Base-by-base conservation (phyloP, 1,140 invertebrate species). In the Aradophagus sp. region DNA sequence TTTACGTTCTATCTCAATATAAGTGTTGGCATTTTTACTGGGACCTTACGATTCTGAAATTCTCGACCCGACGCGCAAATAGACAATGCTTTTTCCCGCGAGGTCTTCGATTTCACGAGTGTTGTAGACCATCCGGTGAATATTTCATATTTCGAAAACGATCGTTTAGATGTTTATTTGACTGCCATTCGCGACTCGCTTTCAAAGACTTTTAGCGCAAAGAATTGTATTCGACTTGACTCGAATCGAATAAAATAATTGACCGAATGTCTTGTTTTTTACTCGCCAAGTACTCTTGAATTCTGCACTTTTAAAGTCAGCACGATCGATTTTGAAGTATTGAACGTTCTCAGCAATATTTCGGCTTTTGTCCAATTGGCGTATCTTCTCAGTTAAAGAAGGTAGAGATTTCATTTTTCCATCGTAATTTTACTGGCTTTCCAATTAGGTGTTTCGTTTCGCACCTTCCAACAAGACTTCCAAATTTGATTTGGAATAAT, bases 21-120 rank as follows among this genome's bases (percentile, higher is more conserved):
- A 23, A 4, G 20, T 23, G 20, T 5, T 23, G 4, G 4, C 8
- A 47, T 34, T 5, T 48, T 38, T 35, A 2, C 52, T 56, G 39
- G 31, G 39, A 35, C 31, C 39, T 55, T 55, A 41, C 11, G 36
- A 42, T 34, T 17, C 27, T 59, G 16, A 19, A 11, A 44, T 61
- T 14, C n/a, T n/a, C n/a, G n/a, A n/a, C n/a, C n/a, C n/a, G n/a
- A 5, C 31, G 44, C 27, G 63, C 69, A 62, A 70, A 70, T 65
- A 45, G 65, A 35, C 63, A 71, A 73, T 78, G 71, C 74, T 78
- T 74, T 78, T 75, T 74, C 70, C 23, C 59, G 66, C 67, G 44
- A 68, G 65, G 56, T 78, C 75, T 78, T 78, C 63, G 73, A 14
- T 52, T 55, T 14, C 26, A 58, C 34, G 17, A 26, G 45, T 48